These are phyloP conservation scores for Ambastaia sidthimunki DNA, from an alignment of 2,797 vertebrate species.

Conservation along the genomic window DNA sequence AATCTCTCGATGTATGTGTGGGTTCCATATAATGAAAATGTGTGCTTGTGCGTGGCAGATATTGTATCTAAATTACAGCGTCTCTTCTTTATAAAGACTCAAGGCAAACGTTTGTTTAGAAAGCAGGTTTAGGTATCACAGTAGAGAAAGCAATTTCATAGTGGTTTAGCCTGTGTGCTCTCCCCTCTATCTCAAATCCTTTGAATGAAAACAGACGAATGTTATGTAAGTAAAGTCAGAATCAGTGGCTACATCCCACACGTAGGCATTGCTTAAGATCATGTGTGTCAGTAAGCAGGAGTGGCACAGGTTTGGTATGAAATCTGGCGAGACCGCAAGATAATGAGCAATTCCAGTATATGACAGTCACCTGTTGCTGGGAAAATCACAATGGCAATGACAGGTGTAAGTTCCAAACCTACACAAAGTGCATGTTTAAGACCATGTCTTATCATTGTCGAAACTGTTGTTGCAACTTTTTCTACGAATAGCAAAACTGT, in stretches of 20 bases:
- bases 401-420: conserved; percentile 11
- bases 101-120: conserved; percentile 27
- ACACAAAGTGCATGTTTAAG: not conserved
- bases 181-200: not conserved
- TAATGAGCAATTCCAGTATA: conserved; percentile 17
- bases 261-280: not conserved
- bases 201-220: conserved; percentile 10
- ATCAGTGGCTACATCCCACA: conserved; percentile 17
- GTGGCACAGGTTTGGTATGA: conserved; percentile 27
- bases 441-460: not conserved
- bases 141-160: not conserved
- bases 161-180: not conserved
- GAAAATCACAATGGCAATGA: conserved; percentile 32
- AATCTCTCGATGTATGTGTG: conserved; percentile 9
- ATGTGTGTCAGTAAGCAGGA: conserved; percentile 23
- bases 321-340: not conserved
- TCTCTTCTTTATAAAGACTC: conserved; percentile 11
- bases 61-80: not conserved
- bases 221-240: conserved; percentile 20
- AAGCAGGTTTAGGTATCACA: not conserved
- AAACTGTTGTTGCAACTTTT: conserved; percentile 36
- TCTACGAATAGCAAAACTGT: conserved; percentile 33
- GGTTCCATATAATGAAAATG: conserved; percentile 17
- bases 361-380: not conserved
- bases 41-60: not conserved